Evolutionary conservation across 1,140 invertebrate genomes (phyloP).

Genomic region (Epicauta chinensis): DNA sequence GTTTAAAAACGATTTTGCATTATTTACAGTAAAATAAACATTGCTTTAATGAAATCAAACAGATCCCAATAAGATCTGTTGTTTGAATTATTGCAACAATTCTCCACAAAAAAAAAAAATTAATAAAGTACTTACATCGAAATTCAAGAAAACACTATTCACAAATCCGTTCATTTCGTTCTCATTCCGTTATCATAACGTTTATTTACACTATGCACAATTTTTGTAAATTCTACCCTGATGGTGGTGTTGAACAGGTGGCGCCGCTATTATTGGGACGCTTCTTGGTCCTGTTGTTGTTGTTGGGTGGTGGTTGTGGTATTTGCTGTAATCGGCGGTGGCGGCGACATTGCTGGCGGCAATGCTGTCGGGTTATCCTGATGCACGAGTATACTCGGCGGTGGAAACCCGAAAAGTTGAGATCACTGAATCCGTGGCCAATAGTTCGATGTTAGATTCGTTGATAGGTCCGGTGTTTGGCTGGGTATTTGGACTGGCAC

Average conservation of each 20-base stretch:
- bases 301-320: constrained; percentile 44
- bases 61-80: too few species aligned
- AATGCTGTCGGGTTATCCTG: constrained; percentile 52
- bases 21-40: too few species aligned
- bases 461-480: constrained; percentile 75
- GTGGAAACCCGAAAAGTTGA: constrained; percentile 60
- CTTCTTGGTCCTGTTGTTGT: constrained; percentile 35
- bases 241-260: constrained; percentile 31
- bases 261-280: constrained; percentile 22
- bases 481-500: constrained; percentile 96
- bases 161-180: not conserved
- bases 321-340: constrained; percentile 36
- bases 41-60: too few species aligned
- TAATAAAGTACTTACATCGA: too few species aligned
- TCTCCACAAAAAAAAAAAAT: too few species aligned
- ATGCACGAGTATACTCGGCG: constrained; percentile 53
- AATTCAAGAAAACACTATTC: too few species aligned
- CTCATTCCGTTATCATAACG: not conserved
- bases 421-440: constrained; percentile 96
- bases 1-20: too few species aligned
- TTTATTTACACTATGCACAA: constrained; percentile 27
- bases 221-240: constrained; percentile 39
- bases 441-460: constrained; percentile 86
- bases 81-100: too few species aligned
- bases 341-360: constrained; percentile 31